Conservation (phyloP, 2,888 invertebrate genomes). For the Clitarchus hookeri region DNA sequence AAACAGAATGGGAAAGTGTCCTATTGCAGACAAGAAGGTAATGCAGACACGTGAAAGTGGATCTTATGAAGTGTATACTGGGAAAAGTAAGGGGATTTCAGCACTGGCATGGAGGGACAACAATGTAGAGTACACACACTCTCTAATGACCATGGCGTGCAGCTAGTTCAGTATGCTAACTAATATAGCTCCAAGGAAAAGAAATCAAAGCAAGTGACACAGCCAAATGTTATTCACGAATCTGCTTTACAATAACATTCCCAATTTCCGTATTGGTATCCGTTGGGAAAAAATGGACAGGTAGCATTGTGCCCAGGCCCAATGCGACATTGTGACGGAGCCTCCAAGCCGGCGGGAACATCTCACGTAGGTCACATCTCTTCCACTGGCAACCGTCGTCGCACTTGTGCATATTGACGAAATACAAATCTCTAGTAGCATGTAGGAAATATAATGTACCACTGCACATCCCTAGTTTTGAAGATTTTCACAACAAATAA, state of each 20-base stretch:
- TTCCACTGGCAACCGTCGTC: too few species aligned
- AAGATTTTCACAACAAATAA: too few species aligned
- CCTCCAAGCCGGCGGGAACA: too few species aligned
- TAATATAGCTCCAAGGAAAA: background rate
- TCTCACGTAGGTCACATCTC: too few species aligned
- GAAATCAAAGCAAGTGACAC: background rate
- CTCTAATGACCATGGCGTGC: background rate
- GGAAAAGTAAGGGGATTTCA: background rate
- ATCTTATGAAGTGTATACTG: background rate
- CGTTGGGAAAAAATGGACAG: too few species aligned
- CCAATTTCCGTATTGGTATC: background rate
- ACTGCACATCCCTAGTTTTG: too few species aligned
- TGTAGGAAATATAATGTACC: too few species aligned
- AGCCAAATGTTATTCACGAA: conserved; percentile 2
- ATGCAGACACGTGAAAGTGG: background rate
- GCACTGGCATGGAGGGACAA: background rate
- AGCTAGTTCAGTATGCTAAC: background rate
- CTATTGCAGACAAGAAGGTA: conserved; percentile 2
- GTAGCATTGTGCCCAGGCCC: too few species aligned
- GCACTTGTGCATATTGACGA: too few species aligned
- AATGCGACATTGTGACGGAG: too few species aligned
- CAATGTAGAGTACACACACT: background rate
- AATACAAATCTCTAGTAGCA: too few species aligned
- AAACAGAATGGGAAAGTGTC: background rate
- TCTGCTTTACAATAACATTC: background rate